phyloP scores from a whole-genome alignment of 2,797 vertebrate genomes.

The Enteromius anoplus region DNA sequence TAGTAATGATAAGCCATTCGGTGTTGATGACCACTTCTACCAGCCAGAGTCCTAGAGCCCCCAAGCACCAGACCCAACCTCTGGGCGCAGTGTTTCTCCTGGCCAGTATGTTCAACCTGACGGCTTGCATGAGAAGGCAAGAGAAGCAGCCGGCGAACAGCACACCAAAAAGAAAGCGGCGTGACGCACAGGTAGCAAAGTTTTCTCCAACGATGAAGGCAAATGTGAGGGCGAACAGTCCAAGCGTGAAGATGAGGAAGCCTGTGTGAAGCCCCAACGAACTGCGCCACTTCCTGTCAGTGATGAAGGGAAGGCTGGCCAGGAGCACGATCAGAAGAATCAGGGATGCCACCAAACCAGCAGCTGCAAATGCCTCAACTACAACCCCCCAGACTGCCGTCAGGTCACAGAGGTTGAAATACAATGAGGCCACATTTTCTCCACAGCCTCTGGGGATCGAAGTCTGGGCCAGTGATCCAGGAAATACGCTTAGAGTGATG shows the following conservation, averaged over 20 bases:
- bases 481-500: conserved; percentile 17
- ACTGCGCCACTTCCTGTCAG: conserved; percentile 75
- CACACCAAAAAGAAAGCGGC: conserved; percentile 92
- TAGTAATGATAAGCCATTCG: conserved; percentile 93
- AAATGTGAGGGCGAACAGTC: conserved; percentile 91
- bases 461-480: conserved; percentile 60
- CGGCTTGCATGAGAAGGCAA: conserved; percentile 83
- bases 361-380: conserved; percentile 84
- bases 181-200: conserved; percentile 88
- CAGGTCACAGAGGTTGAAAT: conserved; percentile 91
- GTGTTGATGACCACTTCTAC: conserved; percentile 93
- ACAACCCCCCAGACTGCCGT: conserved; percentile 84
- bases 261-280: conserved; percentile 79
- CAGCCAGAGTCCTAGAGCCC: conserved; percentile 80
- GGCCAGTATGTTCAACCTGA: conserved; percentile 84
- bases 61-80: conserved; percentile 78
- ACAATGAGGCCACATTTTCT: conserved; percentile 79
- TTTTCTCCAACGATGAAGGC: conserved; percentile 86
- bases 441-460: conserved; percentile 76
- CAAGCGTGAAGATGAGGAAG: conserved; percentile 84
- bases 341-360: conserved; percentile 79
- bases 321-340: conserved; percentile 86
- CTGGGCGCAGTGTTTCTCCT: conserved; percentile 73
- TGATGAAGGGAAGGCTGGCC: conserved; percentile 87
- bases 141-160: conserved; percentile 90